phyloP scores from a whole-genome alignment of 2,113 vertebrate species.

The Stigmatopora argus region DNA sequence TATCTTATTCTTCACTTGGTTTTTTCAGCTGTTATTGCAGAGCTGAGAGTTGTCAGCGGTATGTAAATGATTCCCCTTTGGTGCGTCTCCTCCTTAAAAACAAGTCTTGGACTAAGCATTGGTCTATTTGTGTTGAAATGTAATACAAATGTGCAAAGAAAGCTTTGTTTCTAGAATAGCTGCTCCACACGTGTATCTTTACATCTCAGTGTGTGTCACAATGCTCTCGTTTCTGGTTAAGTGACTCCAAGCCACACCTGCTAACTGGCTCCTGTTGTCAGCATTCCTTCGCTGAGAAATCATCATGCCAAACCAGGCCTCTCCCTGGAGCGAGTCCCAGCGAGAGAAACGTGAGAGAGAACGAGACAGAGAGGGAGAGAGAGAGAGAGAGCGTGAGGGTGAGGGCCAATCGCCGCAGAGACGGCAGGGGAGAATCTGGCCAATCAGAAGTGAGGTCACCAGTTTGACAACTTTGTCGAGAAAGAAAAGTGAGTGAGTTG shows the following conservation, averaged over 20 bases:
- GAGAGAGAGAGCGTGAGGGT: conserved; percentile 8
- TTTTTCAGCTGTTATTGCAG: not conserved
- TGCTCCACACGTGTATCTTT: conserved; percentile 1
- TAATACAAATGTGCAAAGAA: not conserved
- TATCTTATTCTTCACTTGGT: not conserved
- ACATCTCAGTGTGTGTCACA: conserved; percentile 51
- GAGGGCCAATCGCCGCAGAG: conserved; percentile 51
- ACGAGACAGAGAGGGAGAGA: conserved; percentile 16
- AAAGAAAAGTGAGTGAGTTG: conserved; percentile 45
- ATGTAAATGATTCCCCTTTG: not conserved
- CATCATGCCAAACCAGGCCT: conserved; percentile 70
- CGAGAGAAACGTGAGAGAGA: conserved; percentile 25
- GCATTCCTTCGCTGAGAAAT: conserved; percentile 76
- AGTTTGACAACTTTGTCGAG: conserved; percentile 68
- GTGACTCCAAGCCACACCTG: conserved; percentile 79
- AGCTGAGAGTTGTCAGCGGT: not conserved
- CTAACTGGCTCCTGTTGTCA: conserved; percentile 73
- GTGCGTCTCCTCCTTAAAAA: not conserved
- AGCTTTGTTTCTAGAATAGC: not conserved
- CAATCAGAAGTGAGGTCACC: conserved; percentile 66
- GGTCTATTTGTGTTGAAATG: not conserved
- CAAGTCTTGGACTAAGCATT: not conserved
- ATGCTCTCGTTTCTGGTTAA: conserved; percentile 74
- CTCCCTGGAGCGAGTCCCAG: conserved; percentile 73
- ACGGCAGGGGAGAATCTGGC: conserved; percentile 39